phyloP scores from a whole-genome alignment of 2,797 vertebrate species.

The Eupleurogrammus muticus region DNA sequence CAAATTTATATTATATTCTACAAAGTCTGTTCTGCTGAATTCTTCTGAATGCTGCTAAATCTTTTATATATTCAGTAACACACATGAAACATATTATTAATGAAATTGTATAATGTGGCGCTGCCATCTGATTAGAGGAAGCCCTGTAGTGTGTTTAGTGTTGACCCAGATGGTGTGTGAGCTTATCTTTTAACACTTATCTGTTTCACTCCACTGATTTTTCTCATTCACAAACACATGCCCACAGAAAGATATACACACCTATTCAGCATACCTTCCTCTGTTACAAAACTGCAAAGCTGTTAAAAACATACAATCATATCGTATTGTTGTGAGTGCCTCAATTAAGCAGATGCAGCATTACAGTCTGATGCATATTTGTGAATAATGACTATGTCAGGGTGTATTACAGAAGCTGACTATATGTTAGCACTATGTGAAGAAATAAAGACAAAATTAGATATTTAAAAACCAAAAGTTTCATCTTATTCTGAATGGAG shows the following conservation, averaged over 20 bases:
- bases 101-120: not conserved
- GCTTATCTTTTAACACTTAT: constrained; percentile 43
- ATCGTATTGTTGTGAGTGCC: constrained; percentile 26
- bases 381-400: constrained; percentile 29
- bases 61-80: no score
- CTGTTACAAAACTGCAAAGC: constrained; percentile 25
- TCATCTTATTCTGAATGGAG: not conserved
- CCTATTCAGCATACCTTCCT: constrained; percentile 5
- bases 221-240: constrained; percentile 11
- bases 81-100: no score
- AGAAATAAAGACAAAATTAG: not conserved
- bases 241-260: constrained; percentile 5
- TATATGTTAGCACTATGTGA: constrained; percentile 19
- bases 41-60: no score
- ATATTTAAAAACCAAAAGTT: not conserved
- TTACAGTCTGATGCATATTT: constrained; percentile 28
- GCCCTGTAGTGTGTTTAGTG: constrained; percentile 40
- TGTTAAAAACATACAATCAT: constrained; percentile 5
- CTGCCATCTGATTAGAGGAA: constrained; percentile 38
- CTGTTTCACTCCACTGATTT: constrained; percentile 54
- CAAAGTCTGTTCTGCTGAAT: no score
- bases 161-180: constrained; percentile 63
- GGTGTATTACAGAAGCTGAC: not conserved
- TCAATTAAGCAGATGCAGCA: constrained; percentile 42
- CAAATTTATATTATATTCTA: no score